Evolutionary conservation across 2,797 vertebrate species (phyloP), one percentile per base, ranked within the genome.

Genomic region (Rhadinocentrus ornatus): DNA sequence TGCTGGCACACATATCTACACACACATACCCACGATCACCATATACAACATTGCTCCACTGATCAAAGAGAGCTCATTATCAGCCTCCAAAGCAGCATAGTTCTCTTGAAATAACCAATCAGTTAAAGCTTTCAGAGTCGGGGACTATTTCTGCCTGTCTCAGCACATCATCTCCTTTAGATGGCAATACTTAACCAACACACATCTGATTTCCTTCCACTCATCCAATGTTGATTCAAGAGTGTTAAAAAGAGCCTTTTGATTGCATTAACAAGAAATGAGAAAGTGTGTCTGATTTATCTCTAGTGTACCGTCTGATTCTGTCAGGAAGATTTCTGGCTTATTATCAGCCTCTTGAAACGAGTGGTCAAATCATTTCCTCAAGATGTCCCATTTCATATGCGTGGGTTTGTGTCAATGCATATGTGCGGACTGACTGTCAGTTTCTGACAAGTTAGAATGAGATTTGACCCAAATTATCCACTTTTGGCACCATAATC

Each of bases 51-150:
- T 89, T 89, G 78, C 73, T 70, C 34, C 77, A 69, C 81, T 89
- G 89, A 94, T 93, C 89, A 93, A 93, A 94, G 88, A 59, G 65
- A 80, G 74, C 86, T 91, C 86, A 91, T 93, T 91, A 92, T 89
- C 81, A 72, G 62, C 53, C 81, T 77, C 69, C 86, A 73, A 81
- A 62, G 78, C 84, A 53, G 79, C 80, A 78, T 80, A 84, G 73
- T 83, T 87, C 66, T 83, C 68, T 68, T 87, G 83, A 88, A 91
- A 85, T 83, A 91, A 78, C 88, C 86, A 87, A 79, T 85, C 84
- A 82, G 78, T 64, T 60, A 66, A 62, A 73, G 80, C 78, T 85
- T 82, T 88, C 67, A 78, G 80, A 67, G 79, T 74, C 62, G 9
- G 44, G 59, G 60, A 63, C 66, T 76, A 74, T 85, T 80, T 86